phyloP scores from a whole-genome alignment of 2,113 vertebrate species.

The Alaudala cheleensis region DNA sequence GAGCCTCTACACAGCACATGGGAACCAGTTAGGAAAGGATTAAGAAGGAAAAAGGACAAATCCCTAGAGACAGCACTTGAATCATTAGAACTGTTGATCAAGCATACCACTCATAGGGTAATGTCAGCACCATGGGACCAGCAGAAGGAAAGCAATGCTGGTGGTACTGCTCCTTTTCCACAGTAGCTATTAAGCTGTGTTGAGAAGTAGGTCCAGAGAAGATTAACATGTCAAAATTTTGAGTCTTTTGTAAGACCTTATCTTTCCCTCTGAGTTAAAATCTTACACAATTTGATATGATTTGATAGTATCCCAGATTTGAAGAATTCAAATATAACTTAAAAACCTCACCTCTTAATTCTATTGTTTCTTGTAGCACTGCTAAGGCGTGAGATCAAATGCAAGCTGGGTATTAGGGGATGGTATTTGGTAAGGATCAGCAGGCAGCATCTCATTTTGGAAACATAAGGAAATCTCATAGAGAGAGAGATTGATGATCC shows the following conservation, averaged over 20 bases:
- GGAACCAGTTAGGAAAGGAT: not conserved
- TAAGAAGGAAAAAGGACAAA: not conserved
- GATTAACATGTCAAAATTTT: not conserved
- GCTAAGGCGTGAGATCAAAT: not conserved
- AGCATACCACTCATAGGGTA: not conserved
- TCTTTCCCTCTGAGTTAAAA: not conserved
- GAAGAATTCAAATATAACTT: too few relatives aligned
- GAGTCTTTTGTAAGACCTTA: not conserved
- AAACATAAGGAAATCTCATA: not conserved
- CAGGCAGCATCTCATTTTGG: not conserved
- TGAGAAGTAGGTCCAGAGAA: not conserved
- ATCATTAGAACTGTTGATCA: constrained; percentile 3
- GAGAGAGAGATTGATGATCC: not conserved
- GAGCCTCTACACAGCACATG: not conserved
- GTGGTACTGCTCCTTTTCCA: not conserved
- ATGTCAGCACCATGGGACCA: not conserved
- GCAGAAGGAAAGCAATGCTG: not conserved
- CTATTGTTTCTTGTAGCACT: too few relatives aligned
- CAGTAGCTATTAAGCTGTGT: not conserved
- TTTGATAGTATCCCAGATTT: too few relatives aligned
- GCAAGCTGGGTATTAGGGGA: not conserved
- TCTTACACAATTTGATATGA: too few relatives aligned
- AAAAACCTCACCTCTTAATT: too few relatives aligned
- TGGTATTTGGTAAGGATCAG: not conserved
- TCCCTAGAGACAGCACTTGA: not conserved